Evolutionary conservation across 2,797 vertebrate species (phyloP), one percentile per base, ranked within the genome.

Genomic region (Pseudotriccus pelzelni): DNA sequence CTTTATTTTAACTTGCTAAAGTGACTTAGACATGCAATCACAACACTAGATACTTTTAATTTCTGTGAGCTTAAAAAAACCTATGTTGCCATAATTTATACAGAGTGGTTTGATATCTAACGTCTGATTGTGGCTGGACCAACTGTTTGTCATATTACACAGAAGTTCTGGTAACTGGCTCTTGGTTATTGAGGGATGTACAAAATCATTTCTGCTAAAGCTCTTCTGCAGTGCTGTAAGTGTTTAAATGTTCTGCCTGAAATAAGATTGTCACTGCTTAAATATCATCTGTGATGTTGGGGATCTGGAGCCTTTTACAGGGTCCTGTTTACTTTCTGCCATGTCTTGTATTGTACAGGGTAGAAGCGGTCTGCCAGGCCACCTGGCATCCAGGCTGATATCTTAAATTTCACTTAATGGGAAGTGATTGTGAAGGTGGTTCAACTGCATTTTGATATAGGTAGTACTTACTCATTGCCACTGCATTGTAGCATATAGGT

Each of bases 1-100:
- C 17, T 2, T 39, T 75, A 59, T 79, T 82, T 90, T 88, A 79
- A 28, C 67, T 92, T 93, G 39, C 16, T 84, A 50, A 84, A 73
- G 39, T 82, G 59, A 41, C 22, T 75, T 69, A 58, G 14, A 16
- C 6, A 0, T 67, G 34, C 43, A 90, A 5, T 17, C 23, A 11
- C 18, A 60, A 24, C 22, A 17, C 5, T 68, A 79, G 30, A 34
- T 73, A 50, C 19, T 75, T 82, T 6, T 24, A 23, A 34, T 83
- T 84, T 66, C 46, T 76, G 28, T 63, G 36, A 92, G n/a, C 28
- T 90, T 90, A 25, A 69, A 69, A 47, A 76, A 64, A 36, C 5
- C 39, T 66, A 1, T 3, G 2, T 55, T 89, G 27, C 49, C 9
- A 2, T 69, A 19, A 39, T 55, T n/a, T 69, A 14, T 62, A 25